phyloP scores from a whole-genome alignment of 2,797 vertebrate species.

The Martes flavigula region DNA sequence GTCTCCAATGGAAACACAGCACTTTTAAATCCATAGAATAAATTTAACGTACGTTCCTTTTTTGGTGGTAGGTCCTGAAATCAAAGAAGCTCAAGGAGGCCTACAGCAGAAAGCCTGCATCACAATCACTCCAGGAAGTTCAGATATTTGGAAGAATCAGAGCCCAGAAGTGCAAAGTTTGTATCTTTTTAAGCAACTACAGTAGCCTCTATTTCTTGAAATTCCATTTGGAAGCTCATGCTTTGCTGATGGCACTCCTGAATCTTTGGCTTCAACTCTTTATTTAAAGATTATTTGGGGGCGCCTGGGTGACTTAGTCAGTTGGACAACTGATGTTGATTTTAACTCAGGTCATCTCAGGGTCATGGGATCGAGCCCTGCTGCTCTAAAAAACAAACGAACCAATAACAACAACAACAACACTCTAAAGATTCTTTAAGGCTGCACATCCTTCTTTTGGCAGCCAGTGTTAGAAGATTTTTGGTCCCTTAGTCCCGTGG shows the following conservation, averaged over 20 bases:
- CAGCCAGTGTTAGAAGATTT: neutral
- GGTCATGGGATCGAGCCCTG: neutral
- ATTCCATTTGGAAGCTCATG: neutral
- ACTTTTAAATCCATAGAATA: neutral
- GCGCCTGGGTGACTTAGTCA: neutral
- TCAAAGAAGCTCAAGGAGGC: neutral
- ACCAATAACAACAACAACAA: too few relatives aligned
- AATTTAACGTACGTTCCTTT: neutral
- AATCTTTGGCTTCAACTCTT: neutral
- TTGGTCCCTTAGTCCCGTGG: too few relatives aligned
- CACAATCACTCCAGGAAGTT: neutral
- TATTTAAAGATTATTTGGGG: neutral
- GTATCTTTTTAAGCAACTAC: neutral
- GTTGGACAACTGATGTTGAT: neutral
- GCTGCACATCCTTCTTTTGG: neutral
- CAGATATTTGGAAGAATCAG: neutral
- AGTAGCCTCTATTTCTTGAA: neutral
- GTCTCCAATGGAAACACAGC: neutral
- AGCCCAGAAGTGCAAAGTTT: neutral
- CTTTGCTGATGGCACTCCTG: neutral
- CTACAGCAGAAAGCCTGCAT: neutral
- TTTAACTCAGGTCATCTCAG: neutral
- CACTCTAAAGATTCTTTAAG: neutral
- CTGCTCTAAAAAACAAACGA: too few relatives aligned
- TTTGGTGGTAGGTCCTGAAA: neutral